Percentiles rank a stretch among this genome's conserved stretches.
phyloP scores from a whole-genome alignment of 2,113 vertebrate species.

The Dromas ardeola region DNA sequence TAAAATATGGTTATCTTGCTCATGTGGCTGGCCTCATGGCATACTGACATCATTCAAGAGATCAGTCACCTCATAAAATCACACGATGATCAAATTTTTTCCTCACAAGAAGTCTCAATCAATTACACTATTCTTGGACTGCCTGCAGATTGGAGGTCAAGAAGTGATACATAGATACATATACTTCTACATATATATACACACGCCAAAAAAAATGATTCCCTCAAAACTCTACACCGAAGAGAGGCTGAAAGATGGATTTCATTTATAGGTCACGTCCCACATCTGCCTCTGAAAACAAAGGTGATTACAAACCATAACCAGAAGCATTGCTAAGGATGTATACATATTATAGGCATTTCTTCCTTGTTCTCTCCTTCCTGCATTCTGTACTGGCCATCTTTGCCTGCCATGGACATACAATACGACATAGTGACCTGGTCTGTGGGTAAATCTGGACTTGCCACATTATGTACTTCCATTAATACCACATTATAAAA shows the following conservation, averaged over 20 bases:
- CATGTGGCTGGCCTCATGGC: not conserved
- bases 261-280: not conserved
- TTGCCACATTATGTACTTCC: not conserved
- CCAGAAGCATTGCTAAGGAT: not conserved
- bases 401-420: not conserved
- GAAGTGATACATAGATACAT: not conserved
- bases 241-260: not conserved
- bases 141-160: not conserved
- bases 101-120: not conserved
- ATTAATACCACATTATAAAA: not conserved
- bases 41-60: not conserved
- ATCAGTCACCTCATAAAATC: not conserved
- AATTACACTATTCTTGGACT: not conserved
- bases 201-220: not conserved
- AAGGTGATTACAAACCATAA: not conserved
- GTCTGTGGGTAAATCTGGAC: not conserved
- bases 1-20: not conserved
- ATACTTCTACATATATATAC: no score
- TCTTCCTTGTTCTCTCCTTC: not conserved
- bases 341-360: not conserved
- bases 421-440: not conserved
- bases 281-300: not conserved
- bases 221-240: not conserved
- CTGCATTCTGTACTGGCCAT: not conserved
- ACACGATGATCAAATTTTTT: not conserved